These are phyloP conservation scores for Camelus dromedarius DNA, from an alignment of 2,113 vertebrate species.

Conservation along the genomic window DNA sequence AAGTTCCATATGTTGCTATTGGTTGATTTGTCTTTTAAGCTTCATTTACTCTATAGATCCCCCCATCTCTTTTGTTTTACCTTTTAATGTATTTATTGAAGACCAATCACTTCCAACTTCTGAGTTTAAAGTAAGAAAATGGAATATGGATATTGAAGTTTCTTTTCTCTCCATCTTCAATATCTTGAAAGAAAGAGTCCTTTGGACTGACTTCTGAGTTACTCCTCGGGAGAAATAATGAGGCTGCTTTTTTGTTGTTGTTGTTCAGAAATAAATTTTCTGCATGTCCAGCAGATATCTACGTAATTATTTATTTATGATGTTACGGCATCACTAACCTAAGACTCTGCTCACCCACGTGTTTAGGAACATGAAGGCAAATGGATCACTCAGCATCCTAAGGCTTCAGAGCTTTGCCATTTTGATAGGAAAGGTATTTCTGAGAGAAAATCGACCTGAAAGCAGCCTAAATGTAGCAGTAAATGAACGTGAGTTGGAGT, in stretches of 20 bases:
- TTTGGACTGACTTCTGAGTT: neutral
- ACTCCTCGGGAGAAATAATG: neutral
- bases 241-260: neutral
- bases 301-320: slow-evolving; percentile 40
- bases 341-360: neutral
- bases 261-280: neutral
- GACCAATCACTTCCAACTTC: neutral
- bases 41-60: neutral
- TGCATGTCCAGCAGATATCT: neutral
- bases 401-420: slow-evolving; percentile 35
- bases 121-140: neutral
- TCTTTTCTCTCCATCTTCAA: neutral
- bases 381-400: neutral
- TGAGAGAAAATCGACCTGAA: slow-evolving; percentile 61
- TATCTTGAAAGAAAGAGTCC: slow-evolving; percentile 23
- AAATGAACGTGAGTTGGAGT: slow-evolving; percentile 70
- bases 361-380: slow-evolving; percentile 11
- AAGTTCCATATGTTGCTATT: neutral
- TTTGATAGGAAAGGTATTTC: slow-evolving; percentile 65
- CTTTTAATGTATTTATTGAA: neutral
- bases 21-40: neutral
- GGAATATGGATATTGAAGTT: neutral
- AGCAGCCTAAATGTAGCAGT: slow-evolving; percentile 68
- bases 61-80: neutral
- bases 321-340: neutral